Evolutionary conservation across 2,797 vertebrate genomes (phyloP).

Genomic region (Pseudomugil gertrudae): DNA sequence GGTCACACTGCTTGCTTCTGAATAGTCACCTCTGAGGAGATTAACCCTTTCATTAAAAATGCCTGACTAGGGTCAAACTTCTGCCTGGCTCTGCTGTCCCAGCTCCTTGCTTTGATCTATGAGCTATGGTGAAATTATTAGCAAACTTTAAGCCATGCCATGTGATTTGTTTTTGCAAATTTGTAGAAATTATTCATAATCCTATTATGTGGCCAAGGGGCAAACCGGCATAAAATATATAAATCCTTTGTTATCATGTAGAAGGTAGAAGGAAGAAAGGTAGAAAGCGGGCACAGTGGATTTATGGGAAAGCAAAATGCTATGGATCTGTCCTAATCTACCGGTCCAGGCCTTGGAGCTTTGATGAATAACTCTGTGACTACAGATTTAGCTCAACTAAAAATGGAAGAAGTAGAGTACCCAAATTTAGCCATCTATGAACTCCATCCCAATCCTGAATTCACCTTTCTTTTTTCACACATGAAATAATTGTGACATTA

Average conservation of each 20-base stretch:
- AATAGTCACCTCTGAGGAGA: conserved; percentile 99
- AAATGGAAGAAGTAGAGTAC: conserved; percentile 81
- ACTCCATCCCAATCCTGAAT: conserved; percentile 79
- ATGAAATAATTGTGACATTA: conserved; percentile 91
- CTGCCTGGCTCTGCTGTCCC: conserved; percentile 88
- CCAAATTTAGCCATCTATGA: conserved; percentile 69
- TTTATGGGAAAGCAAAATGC: conserved; percentile 92
- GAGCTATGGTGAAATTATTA: conserved; percentile 97
- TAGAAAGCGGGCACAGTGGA: conserved; percentile 86
- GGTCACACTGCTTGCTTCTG: conserved; percentile 98
- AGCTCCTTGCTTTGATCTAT: conserved; percentile 94
- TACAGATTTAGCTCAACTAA: conserved; percentile 82
- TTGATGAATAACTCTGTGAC: conserved; percentile 88
- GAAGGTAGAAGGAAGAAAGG: conserved; percentile 88
- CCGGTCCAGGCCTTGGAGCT: conserved; percentile 83
- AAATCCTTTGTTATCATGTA: conserved; percentile 89
- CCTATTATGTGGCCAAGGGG: conserved; percentile 93
- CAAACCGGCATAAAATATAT: conserved; percentile 94
- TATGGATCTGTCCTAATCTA: conserved; percentile 88
- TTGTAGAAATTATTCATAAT: conserved; percentile 99
- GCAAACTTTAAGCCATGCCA: conserved; percentile 96
- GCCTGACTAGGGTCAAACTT: conserved; percentile 94
- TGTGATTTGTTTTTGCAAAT: conserved; percentile 99
- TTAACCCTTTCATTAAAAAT: conserved; percentile 99
- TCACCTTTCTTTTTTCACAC: conserved; percentile 82